Percentiles rank a stretch among this genome's conserved stretches.
Evolutionary conservation across 1,140 invertebrate genomes (phyloP).

Genomic region (Zaprionus africanus): DNA sequence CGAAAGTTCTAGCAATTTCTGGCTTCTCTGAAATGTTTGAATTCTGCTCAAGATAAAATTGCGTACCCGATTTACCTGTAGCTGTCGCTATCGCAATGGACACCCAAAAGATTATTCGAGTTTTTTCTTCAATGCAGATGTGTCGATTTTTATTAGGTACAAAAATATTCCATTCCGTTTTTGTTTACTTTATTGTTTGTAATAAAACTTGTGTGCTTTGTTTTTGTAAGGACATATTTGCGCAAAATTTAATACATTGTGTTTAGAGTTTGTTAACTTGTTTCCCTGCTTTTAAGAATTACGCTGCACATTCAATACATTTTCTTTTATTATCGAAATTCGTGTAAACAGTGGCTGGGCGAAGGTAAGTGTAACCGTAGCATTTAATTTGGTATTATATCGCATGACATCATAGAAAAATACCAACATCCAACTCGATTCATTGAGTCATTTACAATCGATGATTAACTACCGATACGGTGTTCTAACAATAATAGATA

Average conservation of each 20-base stretch:
- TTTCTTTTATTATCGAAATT: constrained; percentile 33
- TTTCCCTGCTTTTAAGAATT: constrained; percentile 7
- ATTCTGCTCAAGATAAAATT: constrained; percentile 5
- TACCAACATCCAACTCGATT: constrained; percentile 14
- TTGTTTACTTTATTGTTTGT: constrained; percentile 31
- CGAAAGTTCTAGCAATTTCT: constrained; percentile 54
- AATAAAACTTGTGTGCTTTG: constrained; percentile 30
- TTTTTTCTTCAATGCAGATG: constrained; percentile 1
- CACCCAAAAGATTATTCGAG: background rate
- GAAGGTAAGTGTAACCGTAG: constrained; percentile 24
- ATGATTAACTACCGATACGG: constrained; percentile 39
- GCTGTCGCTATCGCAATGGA: constrained; percentile 13
- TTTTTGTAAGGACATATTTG: constrained; percentile 28
- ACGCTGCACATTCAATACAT: constrained; percentile 24
- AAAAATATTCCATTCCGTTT: constrained; percentile 10
- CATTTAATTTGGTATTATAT: constrained; percentile 27
- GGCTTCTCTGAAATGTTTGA: constrained; percentile 18
- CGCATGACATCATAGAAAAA: constrained; percentile 35
- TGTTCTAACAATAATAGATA: constrained; percentile 11
- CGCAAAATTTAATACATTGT: constrained; percentile 13
- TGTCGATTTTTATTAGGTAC: constrained; percentile 19
- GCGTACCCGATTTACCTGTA: constrained; percentile 37
- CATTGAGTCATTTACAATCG: constrained; percentile 1
- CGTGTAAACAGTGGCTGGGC: constrained; percentile 39
- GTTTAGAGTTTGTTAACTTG: background rate